These are phyloP conservation scores for Temnothorax unifasciatus DNA, from an alignment of 2,888 invertebrate genomes.

Conservation along the genomic window DNA sequence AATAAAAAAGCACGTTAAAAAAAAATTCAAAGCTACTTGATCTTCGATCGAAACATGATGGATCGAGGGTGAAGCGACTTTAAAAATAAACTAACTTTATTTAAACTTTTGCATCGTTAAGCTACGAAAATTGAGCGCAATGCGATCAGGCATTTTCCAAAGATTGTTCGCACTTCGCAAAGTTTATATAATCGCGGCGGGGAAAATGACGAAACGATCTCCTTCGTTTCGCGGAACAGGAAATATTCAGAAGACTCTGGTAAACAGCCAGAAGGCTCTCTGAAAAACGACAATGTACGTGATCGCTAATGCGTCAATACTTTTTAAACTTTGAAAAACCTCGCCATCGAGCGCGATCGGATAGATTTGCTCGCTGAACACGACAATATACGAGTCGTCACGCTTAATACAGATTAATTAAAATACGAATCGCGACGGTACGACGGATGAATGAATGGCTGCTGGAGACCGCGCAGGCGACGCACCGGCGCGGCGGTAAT, in stretches of 20 bases:
- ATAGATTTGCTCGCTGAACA: not conserved
- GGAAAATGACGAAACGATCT: not conserved
- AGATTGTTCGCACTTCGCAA: not conserved
- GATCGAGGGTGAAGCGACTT: not conserved
- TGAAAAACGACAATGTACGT: not conserved
- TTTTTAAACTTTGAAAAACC: not conserved
- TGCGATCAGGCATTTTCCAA: not conserved
- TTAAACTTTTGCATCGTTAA: not conserved
- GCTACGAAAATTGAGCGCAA: not conserved
- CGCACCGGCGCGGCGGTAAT: conserved; percentile 55
- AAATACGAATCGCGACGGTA: not conserved
- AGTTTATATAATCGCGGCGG: not conserved
- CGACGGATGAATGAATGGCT: not conserved
- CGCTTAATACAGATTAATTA: conserved; percentile 5
- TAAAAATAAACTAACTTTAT: not conserved
- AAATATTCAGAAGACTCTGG: not conserved
- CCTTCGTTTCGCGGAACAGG: not conserved
- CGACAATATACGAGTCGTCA: not conserved
- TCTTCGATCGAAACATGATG: not conserved
- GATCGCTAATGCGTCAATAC: not conserved
- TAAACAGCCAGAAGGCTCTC: not conserved
- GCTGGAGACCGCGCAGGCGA: not conserved
- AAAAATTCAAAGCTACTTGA: not conserved
- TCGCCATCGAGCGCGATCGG: not conserved
- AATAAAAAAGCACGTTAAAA: not conserved